Base-by-base conservation (phyloP, 2,888 invertebrate species). In the Adineta ricciae region DNA sequence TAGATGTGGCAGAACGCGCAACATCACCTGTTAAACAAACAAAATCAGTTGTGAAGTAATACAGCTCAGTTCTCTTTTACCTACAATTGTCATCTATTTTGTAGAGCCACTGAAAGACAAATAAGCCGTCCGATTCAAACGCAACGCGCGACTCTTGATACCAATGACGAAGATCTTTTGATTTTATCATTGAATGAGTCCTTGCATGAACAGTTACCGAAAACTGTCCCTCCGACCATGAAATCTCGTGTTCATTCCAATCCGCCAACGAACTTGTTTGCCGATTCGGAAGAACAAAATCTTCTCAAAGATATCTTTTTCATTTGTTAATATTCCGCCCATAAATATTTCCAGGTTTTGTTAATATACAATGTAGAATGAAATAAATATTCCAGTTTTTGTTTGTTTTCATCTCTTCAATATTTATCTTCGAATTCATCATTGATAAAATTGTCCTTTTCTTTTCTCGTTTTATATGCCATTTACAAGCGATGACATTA, bases 271-370 rank as follows among this genome's bases (percentile, higher is more conserved):
- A 78, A 78, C 41, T 11, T 24, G 1, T 11, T n/a, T 14, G 78
- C 2, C 2, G 38, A 78, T 78, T 38, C 41, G 0, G 41, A 78
- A 41, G 78, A 78, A 78, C 78, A 78, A 78, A 78, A 78, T 8
- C n/a, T 78, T 19, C 78, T 78, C 3, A 78, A 78, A n/a, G 78
- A 78, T 78, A 78, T 78, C n/a, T 78, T 78, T 78, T 78, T 78
- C 41, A 78, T 78, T 78, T 78, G 78, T 78, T 78, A 41, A 78
- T 21, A 52, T 16, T 52, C 16, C 4, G 16, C 24, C 21, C 21
- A 3, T 52, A 21, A 24, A 21, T 9, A 21, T 52, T 3, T 0
- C 19, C 7, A 21, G 19, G 14, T 64, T 64, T 64, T 64, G 64
- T 64, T 32, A 64, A 19, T 64, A 64, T 64, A 64, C 11, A 64